These are phyloP conservation scores for Drosophila mauritiana DNA, from an alignment of 1,140 invertebrate genomes.

Conservation along the genomic window DNA sequence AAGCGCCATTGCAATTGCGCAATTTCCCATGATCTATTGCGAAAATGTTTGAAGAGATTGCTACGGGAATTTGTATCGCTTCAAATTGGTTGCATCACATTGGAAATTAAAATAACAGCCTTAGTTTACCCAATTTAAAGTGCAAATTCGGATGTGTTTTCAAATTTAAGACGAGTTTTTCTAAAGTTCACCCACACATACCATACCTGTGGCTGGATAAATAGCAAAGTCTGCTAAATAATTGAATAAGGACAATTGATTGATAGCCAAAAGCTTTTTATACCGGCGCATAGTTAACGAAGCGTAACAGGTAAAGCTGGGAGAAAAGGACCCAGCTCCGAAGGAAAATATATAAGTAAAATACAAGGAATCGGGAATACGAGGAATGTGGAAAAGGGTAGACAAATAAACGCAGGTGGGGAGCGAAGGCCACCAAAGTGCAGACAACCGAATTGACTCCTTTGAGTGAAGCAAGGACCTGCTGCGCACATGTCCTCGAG, in stretches of 20 bases:
- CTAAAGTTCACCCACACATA: neutral
- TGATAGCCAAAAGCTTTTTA: constrained; percentile 79
- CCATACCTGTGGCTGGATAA: constrained; percentile 28
- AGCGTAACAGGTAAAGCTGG: constrained; percentile 66
- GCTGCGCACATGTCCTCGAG: constrained; percentile 34
- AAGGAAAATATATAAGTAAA: too few species aligned
- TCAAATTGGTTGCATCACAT: constrained; percentile 11
- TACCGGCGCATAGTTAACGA: constrained; percentile 74
- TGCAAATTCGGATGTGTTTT: neutral
- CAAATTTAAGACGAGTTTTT: neutral
- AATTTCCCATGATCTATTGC: constrained; percentile 46
- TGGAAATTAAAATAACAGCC: neutral
- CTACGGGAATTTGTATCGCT: constrained; percentile 18
- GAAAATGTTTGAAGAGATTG: constrained; percentile 30
- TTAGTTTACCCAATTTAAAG: too few species aligned
- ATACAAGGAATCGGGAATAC: too few species aligned
- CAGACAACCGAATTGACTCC: constrained; percentile 51
- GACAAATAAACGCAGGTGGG: neutral
- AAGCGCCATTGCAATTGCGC: constrained; percentile 30
- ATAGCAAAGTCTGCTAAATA: constrained; percentile 58
- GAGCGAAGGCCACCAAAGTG: constrained; percentile 13
- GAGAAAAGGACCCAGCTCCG: too few species aligned
- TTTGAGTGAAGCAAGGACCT: constrained; percentile 16
- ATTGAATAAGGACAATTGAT: constrained; percentile 71
- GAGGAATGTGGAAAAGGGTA: neutral